Percentiles rank a stretch among this genome's conserved stretches.
Conservation (phyloP, 2,888 invertebrate genomes). For the Pherbina coryleti region DNA sequence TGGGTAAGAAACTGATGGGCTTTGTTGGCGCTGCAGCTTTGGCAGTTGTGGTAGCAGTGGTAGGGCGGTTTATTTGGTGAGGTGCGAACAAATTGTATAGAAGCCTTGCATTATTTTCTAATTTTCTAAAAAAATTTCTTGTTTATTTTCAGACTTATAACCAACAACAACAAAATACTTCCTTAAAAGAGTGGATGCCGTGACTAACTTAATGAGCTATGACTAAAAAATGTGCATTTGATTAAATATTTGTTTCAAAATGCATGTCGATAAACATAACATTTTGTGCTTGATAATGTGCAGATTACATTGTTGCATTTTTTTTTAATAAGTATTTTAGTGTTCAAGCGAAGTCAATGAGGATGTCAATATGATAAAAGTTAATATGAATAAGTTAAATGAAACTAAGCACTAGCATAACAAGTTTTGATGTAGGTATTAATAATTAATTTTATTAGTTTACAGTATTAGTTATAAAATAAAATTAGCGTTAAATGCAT, state of each 20-base stretch:
- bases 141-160: slow-evolving; percentile 9
- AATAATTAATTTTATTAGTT: not conserved
- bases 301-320: too few relatives aligned
- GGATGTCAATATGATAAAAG: too few relatives aligned
- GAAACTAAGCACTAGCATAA: not conserved
- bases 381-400: too few relatives aligned
- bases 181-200: not conserved
- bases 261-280: too few relatives aligned
- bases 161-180: too few relatives aligned
- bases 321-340: too few relatives aligned
- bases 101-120: not conserved
- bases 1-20: slow-evolving; percentile 49
- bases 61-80: slow-evolving; percentile 60
- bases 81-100: slow-evolving; percentile 51
- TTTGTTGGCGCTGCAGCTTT: slow-evolving; percentile 54
- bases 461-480: not conserved
- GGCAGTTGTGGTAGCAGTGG: slow-evolving; percentile 53
- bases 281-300: too few relatives aligned
- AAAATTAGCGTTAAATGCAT: not conserved
- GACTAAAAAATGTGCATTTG: too few relatives aligned
- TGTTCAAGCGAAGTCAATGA: too few relatives aligned
- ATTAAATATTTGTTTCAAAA: too few relatives aligned
- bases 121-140: not conserved
- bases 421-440: not conserved
- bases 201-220: not conserved